phyloP scores from a whole-genome alignment of 2,888 invertebrate genomes.

The Acrobasis repandana region DNA sequence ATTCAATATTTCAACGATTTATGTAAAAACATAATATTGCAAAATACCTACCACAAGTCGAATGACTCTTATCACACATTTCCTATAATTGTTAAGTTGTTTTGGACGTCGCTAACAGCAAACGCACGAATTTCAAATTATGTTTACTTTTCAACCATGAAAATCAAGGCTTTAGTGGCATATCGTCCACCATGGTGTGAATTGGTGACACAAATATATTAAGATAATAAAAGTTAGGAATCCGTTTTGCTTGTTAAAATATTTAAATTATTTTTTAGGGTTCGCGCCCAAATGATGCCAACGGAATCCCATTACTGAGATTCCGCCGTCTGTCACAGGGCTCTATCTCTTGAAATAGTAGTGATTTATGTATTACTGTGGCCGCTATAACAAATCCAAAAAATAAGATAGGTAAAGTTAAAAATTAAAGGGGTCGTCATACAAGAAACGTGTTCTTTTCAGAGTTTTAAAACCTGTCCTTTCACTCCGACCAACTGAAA shows the following conservation, averaged over 20 bases:
- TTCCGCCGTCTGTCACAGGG: too few relatives aligned
- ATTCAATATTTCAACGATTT: too few relatives aligned
- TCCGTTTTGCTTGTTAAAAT: background rate
- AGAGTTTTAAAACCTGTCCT: too few relatives aligned
- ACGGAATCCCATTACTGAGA: too few relatives aligned
- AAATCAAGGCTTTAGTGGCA: background rate
- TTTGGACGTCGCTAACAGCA: background rate
- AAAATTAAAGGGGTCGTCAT: too few relatives aligned
- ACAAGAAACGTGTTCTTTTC: too few relatives aligned
- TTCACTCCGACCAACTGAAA: too few relatives aligned
- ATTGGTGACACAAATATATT: background rate
- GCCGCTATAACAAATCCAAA: too few relatives aligned
- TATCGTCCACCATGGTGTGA: background rate
- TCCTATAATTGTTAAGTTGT: background rate
- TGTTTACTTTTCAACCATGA: conserved; percentile 3
- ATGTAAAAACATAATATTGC: background rate
- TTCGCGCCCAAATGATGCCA: too few relatives aligned
- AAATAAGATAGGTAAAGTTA: too few relatives aligned
- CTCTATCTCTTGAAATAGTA: too few relatives aligned
- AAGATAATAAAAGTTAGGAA: background rate
- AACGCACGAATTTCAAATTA: conserved; percentile 7
- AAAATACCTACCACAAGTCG: background rate
- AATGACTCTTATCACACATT: background rate
- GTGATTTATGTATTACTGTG: too few relatives aligned
- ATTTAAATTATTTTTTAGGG: background rate